Conservation (phyloP, 1,140 invertebrate species). For the Metaphire vulgaris region DNA sequence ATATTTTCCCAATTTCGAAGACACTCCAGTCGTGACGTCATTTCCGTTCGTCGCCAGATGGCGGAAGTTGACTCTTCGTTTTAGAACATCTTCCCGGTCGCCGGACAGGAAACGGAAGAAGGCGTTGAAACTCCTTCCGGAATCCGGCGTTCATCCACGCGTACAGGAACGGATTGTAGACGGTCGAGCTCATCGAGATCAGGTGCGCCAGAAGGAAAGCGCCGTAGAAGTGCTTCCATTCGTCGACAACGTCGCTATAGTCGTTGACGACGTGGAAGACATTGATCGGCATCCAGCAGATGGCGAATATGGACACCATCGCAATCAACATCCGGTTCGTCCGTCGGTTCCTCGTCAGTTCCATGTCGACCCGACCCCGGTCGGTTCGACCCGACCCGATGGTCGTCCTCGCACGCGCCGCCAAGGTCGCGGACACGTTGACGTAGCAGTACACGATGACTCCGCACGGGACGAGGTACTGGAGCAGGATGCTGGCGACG, state of each 20-base stretch:
- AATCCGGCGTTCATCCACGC: constrained; percentile 99
- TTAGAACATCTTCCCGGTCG: too few relatives aligned
- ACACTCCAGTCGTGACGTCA: too few relatives aligned
- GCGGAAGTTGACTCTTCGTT: too few relatives aligned
- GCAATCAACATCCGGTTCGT: constrained; percentile 86
- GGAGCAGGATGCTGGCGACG: constrained; percentile 76
- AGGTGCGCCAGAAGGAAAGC: constrained; percentile 83
- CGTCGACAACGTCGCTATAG: constrained; percentile 52
- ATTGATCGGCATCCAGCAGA: constrained; percentile 94
- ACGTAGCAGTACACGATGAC: constrained; percentile 90
- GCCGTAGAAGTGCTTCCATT: constrained; percentile 30
- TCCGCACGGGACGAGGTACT: constrained; percentile 88
- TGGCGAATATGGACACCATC: constrained; percentile 90
- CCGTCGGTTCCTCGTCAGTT: constrained; percentile 63
- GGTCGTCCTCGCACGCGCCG: constrained; percentile 53
- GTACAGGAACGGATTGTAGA: constrained; percentile 59
- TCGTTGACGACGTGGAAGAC: constrained; percentile 40
- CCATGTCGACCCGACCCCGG: constrained; percentile 55
- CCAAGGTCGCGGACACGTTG: constrained; percentile 79
- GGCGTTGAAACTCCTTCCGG: constrained; percentile 75
- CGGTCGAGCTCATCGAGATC: constrained; percentile 86
- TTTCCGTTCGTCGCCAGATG: too few relatives aligned
- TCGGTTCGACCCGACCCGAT: constrained; percentile 67
- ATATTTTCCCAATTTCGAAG: too few relatives aligned
- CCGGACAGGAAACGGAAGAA: constrained; percentile 39